Evolutionary conservation across 2,797 vertebrate species (phyloP).

Genomic region (Microctenopoma lineatum): DNA sequence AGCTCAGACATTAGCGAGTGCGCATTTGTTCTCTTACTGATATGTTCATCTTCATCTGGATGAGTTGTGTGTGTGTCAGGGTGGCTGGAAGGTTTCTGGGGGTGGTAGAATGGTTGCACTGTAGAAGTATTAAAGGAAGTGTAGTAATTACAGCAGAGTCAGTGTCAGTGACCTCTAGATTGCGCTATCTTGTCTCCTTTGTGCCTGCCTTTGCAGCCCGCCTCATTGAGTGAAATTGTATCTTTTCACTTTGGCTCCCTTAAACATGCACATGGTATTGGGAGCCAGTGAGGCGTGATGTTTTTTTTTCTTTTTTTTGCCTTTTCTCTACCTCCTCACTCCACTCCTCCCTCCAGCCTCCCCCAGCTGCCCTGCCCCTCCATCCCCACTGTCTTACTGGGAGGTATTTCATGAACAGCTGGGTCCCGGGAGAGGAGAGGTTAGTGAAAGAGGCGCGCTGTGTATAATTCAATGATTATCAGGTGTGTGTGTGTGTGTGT

Average conservation of each 20-base stretch:
- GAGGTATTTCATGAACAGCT: constrained; percentile 95
- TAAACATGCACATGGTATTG: constrained; percentile 90
- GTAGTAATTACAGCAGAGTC: constrained; percentile 94
- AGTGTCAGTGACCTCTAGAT: constrained; percentile 93
- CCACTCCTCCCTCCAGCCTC: constrained; percentile 47
- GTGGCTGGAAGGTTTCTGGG: constrained; percentile 34
- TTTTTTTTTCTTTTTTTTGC: constrained; percentile 64
- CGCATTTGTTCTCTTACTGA: constrained; percentile 69
- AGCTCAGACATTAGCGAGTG: constrained; percentile 56
- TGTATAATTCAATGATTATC: constrained; percentile 89
- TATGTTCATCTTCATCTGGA: constrained; percentile 58
- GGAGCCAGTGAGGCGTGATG: constrained; percentile 92
- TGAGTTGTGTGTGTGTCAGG: constrained; percentile 32
- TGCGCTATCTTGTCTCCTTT: constrained; percentile 97
- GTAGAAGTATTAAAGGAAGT: constrained; percentile 90
- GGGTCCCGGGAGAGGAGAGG: constrained; percentile 87
- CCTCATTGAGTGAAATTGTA: constrained; percentile 91
- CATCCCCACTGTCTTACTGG: constrained; percentile 81
- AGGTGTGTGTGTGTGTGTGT: constrained; percentile 57
- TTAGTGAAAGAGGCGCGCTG: constrained; percentile 85
- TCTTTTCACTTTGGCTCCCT: constrained; percentile 87
- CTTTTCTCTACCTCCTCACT: constrained; percentile 55
- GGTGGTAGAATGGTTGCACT: constrained; percentile 66
- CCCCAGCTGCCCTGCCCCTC: constrained; percentile 71
- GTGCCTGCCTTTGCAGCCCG: constrained; percentile 84